Evolutionary conservation across 2,113 vertebrate species (phyloP).

Genomic region (Pandion haliaetus): DNA sequence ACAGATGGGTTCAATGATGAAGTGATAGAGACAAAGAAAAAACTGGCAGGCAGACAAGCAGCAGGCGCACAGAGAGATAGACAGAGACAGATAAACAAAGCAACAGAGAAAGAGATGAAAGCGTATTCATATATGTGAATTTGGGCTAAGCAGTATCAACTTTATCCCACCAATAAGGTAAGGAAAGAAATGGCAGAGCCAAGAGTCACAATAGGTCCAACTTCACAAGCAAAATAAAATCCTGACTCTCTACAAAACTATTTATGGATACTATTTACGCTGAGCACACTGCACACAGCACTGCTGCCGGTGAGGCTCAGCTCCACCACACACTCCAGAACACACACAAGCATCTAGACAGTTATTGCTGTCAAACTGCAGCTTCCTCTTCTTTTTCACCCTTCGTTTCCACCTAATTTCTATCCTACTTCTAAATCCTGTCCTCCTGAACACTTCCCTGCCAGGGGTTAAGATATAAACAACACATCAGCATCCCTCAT

Average conservation of each 20-base stretch:
- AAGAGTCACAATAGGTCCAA: conserved; percentile 2
- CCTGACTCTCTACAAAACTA: not conserved
- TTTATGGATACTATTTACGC: conserved; percentile 16
- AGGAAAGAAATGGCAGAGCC: conserved; percentile 20
- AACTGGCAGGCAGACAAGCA: conserved; percentile 71
- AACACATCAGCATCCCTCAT: not conserved
- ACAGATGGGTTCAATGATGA: conserved; percentile 72
- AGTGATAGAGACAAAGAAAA: conserved; percentile 78
- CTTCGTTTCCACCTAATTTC: not conserved
- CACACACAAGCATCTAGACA: not conserved
- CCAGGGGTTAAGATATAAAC: not conserved
- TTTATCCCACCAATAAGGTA: conserved; percentile 32
- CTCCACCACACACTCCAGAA: conserved; percentile 19
- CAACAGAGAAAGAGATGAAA: conserved; percentile 57
- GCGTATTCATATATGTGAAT: conserved; percentile 14
- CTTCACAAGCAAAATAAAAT: conserved; percentile 46
- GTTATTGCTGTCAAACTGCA: not conserved
- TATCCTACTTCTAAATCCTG: not conserved
- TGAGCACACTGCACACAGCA: not conserved
- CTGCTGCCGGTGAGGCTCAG: not conserved
- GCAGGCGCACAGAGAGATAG: conserved; percentile 62
- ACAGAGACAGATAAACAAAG: conserved; percentile 67
- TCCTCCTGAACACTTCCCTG: not conserved
- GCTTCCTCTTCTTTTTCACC: not conserved
- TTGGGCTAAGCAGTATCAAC: conserved; percentile 32